phyloP scores from a whole-genome alignment of 2,797 vertebrate species.

The Xiphorhynchus erythropygius region DNA sequence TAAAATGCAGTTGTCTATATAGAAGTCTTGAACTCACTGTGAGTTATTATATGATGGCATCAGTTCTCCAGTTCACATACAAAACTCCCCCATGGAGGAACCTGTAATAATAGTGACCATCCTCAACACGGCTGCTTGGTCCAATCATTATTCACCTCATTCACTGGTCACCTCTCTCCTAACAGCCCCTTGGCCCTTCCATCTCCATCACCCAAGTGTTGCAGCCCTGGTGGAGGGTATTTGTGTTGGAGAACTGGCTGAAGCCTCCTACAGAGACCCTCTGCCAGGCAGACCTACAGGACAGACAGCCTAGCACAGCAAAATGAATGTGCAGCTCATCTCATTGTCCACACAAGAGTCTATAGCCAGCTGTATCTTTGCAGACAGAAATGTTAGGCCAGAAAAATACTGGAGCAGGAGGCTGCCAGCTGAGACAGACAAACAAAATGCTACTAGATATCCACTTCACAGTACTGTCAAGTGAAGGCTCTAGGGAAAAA shows the following conservation, averaged over 20 bases:
- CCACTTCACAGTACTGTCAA: not conserved
- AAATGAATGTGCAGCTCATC: not conserved
- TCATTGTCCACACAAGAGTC: not conserved
- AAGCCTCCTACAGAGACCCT: not conserved
- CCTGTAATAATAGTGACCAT: not conserved
- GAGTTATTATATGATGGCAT: not conserved
- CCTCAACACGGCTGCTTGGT: not conserved
- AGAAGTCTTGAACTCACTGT: not conserved
- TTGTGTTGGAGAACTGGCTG: not conserved
- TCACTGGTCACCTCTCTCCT: not conserved
- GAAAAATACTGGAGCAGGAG: not conserved
- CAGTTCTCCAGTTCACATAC: not conserved
- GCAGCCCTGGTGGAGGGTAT: not conserved
- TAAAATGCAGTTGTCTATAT: not conserved
- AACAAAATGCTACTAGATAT: not conserved
- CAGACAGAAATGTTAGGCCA: not conserved
- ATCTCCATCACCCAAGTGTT: not conserved
- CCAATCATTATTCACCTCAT: not conserved
- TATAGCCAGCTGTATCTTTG: not conserved
- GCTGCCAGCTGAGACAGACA: not conserved
- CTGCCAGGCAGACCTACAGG: not conserved
- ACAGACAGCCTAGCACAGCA: not conserved
- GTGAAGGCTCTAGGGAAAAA: not conserved
- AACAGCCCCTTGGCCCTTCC: not conserved
- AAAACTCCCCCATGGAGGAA: not conserved